phyloP scores from a whole-genome alignment of 2,797 vertebrate species.

The Scolopax rusticola region DNA sequence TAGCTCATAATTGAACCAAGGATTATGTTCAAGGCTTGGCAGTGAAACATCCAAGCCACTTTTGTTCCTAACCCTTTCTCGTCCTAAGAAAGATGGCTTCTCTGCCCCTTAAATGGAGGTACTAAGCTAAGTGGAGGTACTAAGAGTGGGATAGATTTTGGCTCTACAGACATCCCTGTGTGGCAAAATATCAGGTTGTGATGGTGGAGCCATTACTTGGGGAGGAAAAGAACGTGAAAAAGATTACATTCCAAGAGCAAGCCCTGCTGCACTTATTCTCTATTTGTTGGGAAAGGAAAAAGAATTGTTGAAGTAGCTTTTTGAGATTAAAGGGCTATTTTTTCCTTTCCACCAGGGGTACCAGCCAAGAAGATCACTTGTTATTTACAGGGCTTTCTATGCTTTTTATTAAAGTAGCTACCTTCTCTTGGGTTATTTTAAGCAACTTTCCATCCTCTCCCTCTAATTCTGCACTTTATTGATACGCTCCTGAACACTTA shows the following conservation, averaged over 20 bases:
- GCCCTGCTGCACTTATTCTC: not conserved
- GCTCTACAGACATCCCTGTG: not conserved
- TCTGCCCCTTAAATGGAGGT: slow-evolving; percentile 18
- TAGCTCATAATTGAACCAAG: slow-evolving; percentile 62
- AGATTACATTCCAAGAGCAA: slow-evolving; percentile 8
- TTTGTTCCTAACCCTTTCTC: slow-evolving; percentile 11
- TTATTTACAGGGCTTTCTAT: not conserved
- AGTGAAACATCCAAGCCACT: slow-evolving; percentile 25
- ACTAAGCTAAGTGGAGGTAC: not conserved
- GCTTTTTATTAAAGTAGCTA: not conserved
- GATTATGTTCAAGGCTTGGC: slow-evolving; percentile 52
- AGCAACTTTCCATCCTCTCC: not conserved
- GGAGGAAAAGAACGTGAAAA: slow-evolving; percentile 1
- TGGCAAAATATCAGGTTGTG: slow-evolving; percentile 4
- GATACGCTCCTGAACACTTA: not conserved
- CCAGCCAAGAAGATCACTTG: not conserved
- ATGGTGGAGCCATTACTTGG: not conserved
- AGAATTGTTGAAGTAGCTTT: not conserved
- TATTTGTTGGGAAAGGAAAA: slow-evolving; percentile 8
- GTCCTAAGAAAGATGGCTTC: not conserved
- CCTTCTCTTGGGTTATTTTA: not conserved
- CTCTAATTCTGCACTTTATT: not conserved
- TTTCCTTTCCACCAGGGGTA: not conserved
- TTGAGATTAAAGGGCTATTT: not conserved
- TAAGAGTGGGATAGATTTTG: not conserved